Evolutionary conservation across 2,888 invertebrate genomes (phyloP).

Genomic region (Napeogenes sylphis): DNA sequence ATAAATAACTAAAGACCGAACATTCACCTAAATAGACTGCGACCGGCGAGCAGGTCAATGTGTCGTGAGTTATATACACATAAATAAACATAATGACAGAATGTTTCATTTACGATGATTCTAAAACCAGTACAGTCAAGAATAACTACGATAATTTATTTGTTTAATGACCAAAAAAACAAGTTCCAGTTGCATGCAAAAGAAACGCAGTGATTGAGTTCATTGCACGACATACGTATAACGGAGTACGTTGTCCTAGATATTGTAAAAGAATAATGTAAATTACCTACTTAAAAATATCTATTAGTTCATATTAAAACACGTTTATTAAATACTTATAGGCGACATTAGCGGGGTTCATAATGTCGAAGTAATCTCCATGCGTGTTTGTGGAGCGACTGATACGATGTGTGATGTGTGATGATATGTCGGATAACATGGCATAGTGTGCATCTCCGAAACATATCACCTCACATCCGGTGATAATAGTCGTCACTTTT

Average conservation of each 20-base stretch:
- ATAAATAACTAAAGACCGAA: neutral
- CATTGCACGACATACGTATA: constrained; percentile 21
- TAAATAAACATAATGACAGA: neutral
- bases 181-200: constrained; percentile 12
- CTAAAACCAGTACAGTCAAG: too few species aligned
- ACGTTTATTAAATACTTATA: neutral
- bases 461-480: too few species aligned
- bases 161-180: neutral
- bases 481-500: too few species aligned
- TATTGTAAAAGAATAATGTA: too few species aligned
- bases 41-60: neutral
- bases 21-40: too few species aligned
- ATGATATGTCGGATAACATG: too few species aligned
- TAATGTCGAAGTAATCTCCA: too few species aligned
- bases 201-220: constrained; percentile 18
- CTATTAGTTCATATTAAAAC: neutral
- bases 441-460: too few species aligned
- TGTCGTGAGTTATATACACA: neutral
- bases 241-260: constrained; percentile 6
- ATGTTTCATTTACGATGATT: neutral
- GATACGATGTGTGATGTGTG: too few species aligned
- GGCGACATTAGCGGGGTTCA: too few species aligned
- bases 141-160: neutral
- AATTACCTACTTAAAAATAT: too few species aligned
- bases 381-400: too few species aligned